Percentiles rank a stretch among this genome's conserved stretches.
phyloP scores from a whole-genome alignment of 1,140 invertebrate genomes.

The Venturia canescens region DNA sequence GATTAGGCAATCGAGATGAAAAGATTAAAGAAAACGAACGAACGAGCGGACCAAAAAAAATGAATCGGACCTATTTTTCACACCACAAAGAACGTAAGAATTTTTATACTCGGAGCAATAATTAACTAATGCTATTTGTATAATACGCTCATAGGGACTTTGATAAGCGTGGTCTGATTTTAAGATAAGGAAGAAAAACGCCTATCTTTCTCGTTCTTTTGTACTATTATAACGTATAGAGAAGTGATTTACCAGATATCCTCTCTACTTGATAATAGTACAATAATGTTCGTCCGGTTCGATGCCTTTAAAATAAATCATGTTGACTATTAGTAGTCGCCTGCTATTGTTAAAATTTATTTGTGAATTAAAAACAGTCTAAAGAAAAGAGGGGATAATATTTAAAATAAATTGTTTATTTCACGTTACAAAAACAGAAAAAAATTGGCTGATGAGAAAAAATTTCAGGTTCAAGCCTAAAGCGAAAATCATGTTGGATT shows the following conservation, averaged over 20 bases:
- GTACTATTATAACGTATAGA: neutral
- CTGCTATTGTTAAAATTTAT: constrained; percentile 16
- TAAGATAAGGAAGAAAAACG: neutral
- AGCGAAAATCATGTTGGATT: too few species aligned
- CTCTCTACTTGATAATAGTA: constrained; percentile 9
- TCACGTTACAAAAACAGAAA: neutral
- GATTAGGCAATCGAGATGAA: constrained; percentile 14
- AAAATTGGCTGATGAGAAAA: neutral
- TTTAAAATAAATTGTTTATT: neutral
- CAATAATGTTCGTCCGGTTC: constrained; percentile 6
- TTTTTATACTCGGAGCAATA: constrained; percentile 25
- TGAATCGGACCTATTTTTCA: constrained; percentile 18
- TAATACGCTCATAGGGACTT: constrained; percentile 22
- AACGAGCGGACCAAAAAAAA: constrained; percentile 17
- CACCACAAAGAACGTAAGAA: constrained; percentile 20
- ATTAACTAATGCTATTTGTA: constrained; percentile 22
- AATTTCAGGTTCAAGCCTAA: neutral
- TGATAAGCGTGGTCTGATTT: neutral
- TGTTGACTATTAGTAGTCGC: constrained; percentile 10
- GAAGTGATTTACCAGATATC: neutral
- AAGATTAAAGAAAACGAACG: constrained; percentile 17
- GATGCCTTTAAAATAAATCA: neutral
- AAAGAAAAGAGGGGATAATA: neutral
- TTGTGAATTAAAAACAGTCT: neutral
- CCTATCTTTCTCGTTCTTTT: constrained; percentile 27